Evolutionary conservation across 2,888 invertebrate genomes (phyloP).

Genomic region (Vanessa cardui): DNA sequence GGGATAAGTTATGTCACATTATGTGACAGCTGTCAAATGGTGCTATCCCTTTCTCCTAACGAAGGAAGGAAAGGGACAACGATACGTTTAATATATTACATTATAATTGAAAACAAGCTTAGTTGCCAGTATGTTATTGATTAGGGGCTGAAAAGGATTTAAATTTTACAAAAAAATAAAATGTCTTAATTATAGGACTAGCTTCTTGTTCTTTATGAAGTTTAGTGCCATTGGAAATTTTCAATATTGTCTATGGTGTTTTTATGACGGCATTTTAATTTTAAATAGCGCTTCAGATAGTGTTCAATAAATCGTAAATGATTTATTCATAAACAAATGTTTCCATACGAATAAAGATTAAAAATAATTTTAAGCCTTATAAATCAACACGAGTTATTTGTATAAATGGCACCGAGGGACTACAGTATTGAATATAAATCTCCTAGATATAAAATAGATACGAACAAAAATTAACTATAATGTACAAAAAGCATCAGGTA

Average conservation of each 20-base stretch:
- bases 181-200: slow-evolving; percentile 60
- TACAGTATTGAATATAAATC: slow-evolving; percentile 26
- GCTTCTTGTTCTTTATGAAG: slow-evolving; percentile 47
- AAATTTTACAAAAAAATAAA: slow-evolving; percentile 30
- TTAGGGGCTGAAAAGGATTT: not conserved
- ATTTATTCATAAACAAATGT: slow-evolving; percentile 9
- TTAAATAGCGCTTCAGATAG: not conserved
- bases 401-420: slow-evolving; percentile 33
- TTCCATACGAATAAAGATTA: not conserved
- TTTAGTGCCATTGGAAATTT: slow-evolving; percentile 17
- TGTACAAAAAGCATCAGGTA: slow-evolving; percentile 72
- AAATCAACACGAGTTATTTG: slow-evolving; percentile 14
- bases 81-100: not conserved
- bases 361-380: slow-evolving; percentile 1
- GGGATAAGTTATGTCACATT: not conserved
- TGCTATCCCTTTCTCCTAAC: not conserved
- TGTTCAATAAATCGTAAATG: not conserved
- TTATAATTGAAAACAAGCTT: not conserved
- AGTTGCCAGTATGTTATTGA: not conserved
- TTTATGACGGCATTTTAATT: not conserved
- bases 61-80: not conserved
- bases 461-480: slow-evolving; percentile 62
- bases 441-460: slow-evolving; percentile 33
- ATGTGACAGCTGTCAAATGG: not conserved
- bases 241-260: not conserved